Evolutionary conservation across 1,140 invertebrate species (phyloP), one percentile per base, ranked within the genome.

Genomic region (Drosophila serrata): DNA sequence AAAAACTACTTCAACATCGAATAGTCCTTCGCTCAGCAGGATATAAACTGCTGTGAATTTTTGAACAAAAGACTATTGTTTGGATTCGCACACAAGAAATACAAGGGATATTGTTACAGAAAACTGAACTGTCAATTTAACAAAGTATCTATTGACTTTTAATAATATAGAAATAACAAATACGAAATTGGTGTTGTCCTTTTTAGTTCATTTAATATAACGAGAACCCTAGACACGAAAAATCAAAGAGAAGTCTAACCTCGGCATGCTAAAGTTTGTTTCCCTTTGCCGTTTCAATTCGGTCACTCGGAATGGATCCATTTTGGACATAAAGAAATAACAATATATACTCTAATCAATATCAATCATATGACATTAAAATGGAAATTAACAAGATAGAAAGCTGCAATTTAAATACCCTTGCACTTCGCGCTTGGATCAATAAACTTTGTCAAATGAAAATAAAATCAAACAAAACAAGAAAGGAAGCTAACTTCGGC

Each of bases 71-170:
- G 59, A 5, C 33, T 24, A 45, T 68, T 79, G 67, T 63, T 63
- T 29, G 19, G 24, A 7, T 46, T 60, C 27, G 19, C 39, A 64
- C 35, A 9, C 17, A 53, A 15, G 17, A 7, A 33, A 35, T 51
- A 35, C 49, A 33, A 53, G 5, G 49, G 17, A 53, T 35, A 53
- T 22, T 35, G 31, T 22, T 35, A 17, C 13, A 22, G 31, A 62
- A 61, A 67, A 76, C 63, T 37, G 55, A 46, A 77, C 68, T 84
- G 73, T 80, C 55, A 77, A 80, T 74, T 17, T 79, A 72, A 79
- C 82, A 59, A 78, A 78, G 61, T 78, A 75, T 59, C 49, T 67
- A 81, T 86, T 79, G 78, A 70, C 43, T 73, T 35, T 61, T 46
- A 60, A 72, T 67, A 59, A 53, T 22, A 53, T 15, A 35, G 19